phyloP scores from a whole-genome alignment of 1,140 invertebrate species.

The Brachionus manjavacas region DNA sequence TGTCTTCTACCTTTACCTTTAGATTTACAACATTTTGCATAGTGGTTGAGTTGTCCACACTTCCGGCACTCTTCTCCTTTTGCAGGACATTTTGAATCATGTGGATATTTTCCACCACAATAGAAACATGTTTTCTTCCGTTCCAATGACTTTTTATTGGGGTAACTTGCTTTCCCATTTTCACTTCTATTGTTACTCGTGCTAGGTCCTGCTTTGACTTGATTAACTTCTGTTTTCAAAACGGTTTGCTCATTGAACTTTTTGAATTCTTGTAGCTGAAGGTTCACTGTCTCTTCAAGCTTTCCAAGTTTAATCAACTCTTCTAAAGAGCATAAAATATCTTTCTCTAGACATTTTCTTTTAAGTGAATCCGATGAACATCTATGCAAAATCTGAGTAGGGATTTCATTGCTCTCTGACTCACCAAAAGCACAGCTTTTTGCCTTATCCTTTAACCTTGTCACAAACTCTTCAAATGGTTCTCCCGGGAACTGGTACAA shows the following conservation, averaged over 20 bases:
- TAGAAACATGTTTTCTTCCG: neutral
- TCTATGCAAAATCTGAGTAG: slow-evolving; percentile 11
- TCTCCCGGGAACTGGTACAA: neutral
- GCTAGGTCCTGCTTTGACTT: neutral
- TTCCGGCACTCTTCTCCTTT: slow-evolving; percentile 4
- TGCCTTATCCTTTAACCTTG: slow-evolving; percentile 3
- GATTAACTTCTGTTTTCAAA: neutral
- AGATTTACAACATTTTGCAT: slow-evolving; percentile 11
- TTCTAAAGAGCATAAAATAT: neutral
- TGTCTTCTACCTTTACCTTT: neutral
- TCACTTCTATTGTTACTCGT: neutral
- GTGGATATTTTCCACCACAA: slow-evolving; percentile 24
- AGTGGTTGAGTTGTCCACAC: slow-evolving; percentile 8
- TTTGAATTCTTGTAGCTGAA: neutral
- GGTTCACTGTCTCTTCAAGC: neutral
- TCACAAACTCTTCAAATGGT: neutral
- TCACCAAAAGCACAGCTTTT: neutral
- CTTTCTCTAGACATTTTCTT: slow-evolving; percentile 6
- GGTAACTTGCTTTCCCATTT: neutral
- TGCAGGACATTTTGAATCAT: slow-evolving; percentile 11
- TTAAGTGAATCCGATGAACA: neutral
- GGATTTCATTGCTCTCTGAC: neutral
- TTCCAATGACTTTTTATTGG: neutral
- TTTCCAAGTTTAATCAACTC: neutral
- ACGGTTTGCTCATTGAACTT: neutral